Evolutionary conservation across 2,888 invertebrate species (phyloP), one percentile per base, ranked within the genome.

Genomic region (Germaria angustata): DNA sequence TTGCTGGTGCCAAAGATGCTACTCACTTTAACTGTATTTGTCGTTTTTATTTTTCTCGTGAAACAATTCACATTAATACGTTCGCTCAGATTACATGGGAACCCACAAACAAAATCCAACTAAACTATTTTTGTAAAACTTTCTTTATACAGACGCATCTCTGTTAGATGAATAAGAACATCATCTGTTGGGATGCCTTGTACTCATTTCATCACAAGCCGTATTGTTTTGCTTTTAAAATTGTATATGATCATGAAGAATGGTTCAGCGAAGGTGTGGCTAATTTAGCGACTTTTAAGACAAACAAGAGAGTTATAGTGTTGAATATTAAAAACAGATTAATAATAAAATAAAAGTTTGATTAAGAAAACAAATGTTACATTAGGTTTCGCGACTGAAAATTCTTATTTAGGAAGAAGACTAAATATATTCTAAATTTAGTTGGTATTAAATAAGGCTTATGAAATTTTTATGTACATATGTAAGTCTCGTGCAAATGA

Each of bases 61-160:
- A 73, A 41, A 73, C 41, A 53, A 7, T 6, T 53, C 17, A 44
- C 28, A 28, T 61, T 20, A 36, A 61, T 46, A 41, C n/a, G n/a
- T 41, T 44, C 20, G 41, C 51, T 68, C 73, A 66, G 61, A 53
- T 66, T 75, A 57, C 77, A 72, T 77, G 77, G 63, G 55, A 73
- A 55, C 51, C 59, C 20, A 49, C n/a, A 78, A 68, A 36, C 34
- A 61, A 39, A 41, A 22, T 51, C 22, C 2, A 36, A 68, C 59
- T 8, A 24, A 59, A 41, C 5, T 11, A 46, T 24, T 68, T 34
- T 59, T n/a, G n/a, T 53, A 59, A 61, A 39, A 68, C 82, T 82
- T 82, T 82, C 82, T 82, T 79, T 79, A 49, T 75, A 28, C 15
- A 9, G 8, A 32, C 53, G 13, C 39, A 34, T 2, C 15, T 61